Evolutionary conservation across 2,113 vertebrate species (phyloP).

Genomic region (Daphoenositta chrysoptera): DNA sequence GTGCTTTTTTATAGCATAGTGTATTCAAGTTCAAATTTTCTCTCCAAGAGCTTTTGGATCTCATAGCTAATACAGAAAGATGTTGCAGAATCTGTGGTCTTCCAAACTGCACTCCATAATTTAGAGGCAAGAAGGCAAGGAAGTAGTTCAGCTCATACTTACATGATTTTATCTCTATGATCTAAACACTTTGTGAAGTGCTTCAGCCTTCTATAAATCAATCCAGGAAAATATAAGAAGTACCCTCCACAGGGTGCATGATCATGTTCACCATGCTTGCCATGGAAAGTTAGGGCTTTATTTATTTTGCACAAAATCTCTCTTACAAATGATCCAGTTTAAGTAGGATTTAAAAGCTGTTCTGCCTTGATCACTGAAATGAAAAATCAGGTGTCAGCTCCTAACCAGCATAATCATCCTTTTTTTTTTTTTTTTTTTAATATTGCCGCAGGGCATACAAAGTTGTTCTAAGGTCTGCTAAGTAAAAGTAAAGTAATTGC

Average conservation of each 20-base stretch:
- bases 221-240: not conserved
- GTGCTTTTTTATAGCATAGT: not conserved
- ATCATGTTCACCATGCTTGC: not conserved
- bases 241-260: not conserved
- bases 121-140: not conserved
- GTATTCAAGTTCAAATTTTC: not conserved
- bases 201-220: not conserved
- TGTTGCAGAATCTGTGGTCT: not conserved
- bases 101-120: not conserved
- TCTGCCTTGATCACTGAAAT: not conserved
- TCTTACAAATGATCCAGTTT: not conserved
- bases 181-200: not conserved
- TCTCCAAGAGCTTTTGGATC: not conserved
- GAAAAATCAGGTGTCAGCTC: not conserved
- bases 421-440: not conserved
- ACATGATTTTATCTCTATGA: not conserved
- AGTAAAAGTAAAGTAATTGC: not conserved
- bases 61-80: not conserved
- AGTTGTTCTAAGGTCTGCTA: not conserved
- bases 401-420: not conserved
- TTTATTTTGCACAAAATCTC: not conserved
- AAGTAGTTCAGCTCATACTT: not conserved
- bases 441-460: not conserved
- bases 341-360: not conserved
- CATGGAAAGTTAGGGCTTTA: not conserved